These are phyloP conservation scores for Seira sanloemensis DNA, from an alignment of 2,888 invertebrate species.

Conservation along the genomic window DNA sequence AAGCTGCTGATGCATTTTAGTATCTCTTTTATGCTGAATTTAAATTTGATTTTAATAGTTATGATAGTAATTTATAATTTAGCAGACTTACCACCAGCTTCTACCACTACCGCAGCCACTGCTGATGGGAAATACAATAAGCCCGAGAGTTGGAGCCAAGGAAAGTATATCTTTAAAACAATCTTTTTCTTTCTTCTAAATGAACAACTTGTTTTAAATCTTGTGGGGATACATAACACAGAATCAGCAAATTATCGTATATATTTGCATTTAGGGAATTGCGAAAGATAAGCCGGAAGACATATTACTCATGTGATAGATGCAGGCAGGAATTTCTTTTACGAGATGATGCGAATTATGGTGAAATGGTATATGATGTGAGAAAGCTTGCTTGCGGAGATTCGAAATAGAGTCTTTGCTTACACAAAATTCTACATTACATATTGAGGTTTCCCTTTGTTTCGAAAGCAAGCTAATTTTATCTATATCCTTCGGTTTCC, in stretches of 20 bases:
- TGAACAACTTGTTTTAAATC: constrained; percentile 4
- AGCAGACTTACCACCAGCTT: neutral
- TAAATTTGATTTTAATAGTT: too few relatives aligned
- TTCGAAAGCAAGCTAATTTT: too few relatives aligned
- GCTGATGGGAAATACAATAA: neutral
- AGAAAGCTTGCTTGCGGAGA: too few relatives aligned
- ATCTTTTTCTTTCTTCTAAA: neutral
- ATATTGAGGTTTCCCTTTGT: neutral
- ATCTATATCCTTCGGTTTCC: neutral
- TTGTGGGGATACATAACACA: neutral
- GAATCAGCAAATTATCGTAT: neutral
- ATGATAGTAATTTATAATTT: too few relatives aligned
- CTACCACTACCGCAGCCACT: neutral
- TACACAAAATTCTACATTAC: neutral
- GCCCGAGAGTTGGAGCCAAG: neutral
- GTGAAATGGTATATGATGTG: too few relatives aligned
- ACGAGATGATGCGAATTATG: too few relatives aligned
- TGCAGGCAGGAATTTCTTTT: too few relatives aligned
- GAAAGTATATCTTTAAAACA: neutral
- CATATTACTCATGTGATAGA: too few relatives aligned
- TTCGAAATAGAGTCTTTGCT: too few relatives aligned
- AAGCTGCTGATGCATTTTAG: too few relatives aligned
- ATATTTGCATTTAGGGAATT: neutral
- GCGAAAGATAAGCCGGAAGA: neutral
- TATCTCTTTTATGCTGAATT: too few relatives aligned